These are phyloP conservation scores for Cryptomyrus ogoouensis DNA, from an alignment of 2,113 vertebrate genomes.

Conservation along the genomic window DNA sequence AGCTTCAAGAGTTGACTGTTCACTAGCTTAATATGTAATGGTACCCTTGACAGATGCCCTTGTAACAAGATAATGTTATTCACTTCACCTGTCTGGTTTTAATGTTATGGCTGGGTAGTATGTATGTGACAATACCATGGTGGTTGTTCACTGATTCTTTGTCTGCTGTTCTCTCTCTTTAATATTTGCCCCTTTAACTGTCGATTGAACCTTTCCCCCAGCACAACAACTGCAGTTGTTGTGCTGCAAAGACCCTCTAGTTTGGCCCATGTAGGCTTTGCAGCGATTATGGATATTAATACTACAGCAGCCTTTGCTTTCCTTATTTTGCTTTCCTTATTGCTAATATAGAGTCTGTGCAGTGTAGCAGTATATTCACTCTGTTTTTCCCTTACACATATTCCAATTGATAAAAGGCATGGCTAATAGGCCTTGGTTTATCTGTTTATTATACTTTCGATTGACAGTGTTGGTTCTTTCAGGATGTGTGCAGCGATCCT, in stretches of 20 bases:
- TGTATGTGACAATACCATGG: too few relatives aligned
- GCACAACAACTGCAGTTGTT: not conserved
- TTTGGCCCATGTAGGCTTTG: not conserved
- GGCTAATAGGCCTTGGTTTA: not conserved
- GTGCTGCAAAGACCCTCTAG: not conserved
- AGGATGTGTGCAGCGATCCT: not conserved
- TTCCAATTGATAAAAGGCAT: not conserved
- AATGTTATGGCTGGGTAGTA: not conserved
- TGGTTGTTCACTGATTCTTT: not conserved
- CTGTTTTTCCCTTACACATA: not conserved
- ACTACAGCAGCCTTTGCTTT: not conserved
- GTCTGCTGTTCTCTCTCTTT: not conserved
- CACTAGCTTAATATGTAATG: not conserved
- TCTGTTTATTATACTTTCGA: not conserved
- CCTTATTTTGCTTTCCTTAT: not conserved
- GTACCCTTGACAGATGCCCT: not conserved
- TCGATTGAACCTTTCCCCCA: not conserved
- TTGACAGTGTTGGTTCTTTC: not conserved
- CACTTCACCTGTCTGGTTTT: not conserved
- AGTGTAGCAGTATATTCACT: not conserved
- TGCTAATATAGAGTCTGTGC: not conserved
- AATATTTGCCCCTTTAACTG: not conserved
- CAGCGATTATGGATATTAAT: not conserved
- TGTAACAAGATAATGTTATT: not conserved
- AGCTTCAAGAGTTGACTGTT: not conserved